Evolutionary conservation across 92 coral and sea anemone species (phyloP).

Genomic region (Umimayanthus kanabou): DNA sequence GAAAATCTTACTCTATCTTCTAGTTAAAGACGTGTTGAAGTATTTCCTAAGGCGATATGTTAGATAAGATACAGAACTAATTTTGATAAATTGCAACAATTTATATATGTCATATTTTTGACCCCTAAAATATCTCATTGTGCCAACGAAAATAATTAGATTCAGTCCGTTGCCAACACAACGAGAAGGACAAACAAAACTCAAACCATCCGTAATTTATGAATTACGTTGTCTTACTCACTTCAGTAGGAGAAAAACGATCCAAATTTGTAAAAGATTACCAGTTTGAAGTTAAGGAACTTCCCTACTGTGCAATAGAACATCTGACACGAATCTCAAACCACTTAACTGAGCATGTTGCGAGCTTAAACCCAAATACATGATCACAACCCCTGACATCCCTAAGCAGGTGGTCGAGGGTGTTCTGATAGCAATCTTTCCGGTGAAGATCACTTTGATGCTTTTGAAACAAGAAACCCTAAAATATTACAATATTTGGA

Average conservation of each 20-base stretch:
- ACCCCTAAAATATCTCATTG: not conserved
- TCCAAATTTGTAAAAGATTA: not conserved
- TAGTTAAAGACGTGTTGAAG: not conserved
- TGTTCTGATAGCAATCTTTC: slow-evolving; percentile 31
- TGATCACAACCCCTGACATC: not conserved
- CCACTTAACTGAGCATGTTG: not conserved
- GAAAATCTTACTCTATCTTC: not conserved
- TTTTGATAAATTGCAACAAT: not conserved
- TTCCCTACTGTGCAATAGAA: not conserved
- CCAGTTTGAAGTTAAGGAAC: not conserved
- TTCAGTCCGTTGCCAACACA: not conserved
- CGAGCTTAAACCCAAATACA: not conserved
- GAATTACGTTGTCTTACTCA: not conserved
- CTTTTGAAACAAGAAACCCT: not conserved
- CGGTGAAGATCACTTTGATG: not conserved
- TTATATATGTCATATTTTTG: not conserved
- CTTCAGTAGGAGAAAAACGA: too few relatives aligned
- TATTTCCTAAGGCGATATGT: slow-evolving; percentile 12
- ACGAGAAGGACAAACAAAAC: not conserved
- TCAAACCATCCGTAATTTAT: not conserved
- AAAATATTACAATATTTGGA: not conserved
- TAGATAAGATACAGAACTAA: not conserved
- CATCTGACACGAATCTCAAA: slow-evolving; percentile 3
- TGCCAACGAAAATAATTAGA: not conserved
- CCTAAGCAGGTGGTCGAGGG: slow-evolving; percentile 21